Conservation (phyloP, 1,140 invertebrate genomes). For the Oncopodura yosiiana region DNA sequence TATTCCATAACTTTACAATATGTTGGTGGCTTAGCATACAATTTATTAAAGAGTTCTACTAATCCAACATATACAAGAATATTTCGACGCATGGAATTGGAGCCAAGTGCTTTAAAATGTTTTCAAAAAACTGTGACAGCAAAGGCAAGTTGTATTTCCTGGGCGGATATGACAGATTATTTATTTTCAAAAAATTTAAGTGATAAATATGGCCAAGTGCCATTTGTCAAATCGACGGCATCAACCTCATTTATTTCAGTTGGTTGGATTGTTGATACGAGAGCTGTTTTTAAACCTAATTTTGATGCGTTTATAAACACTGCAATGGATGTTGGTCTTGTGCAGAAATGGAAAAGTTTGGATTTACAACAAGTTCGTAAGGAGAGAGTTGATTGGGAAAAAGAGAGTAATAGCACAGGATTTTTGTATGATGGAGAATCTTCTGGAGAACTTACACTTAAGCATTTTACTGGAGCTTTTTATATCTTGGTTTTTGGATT, state of each 20-base stretch:
- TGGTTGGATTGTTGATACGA: slow-evolving; percentile 11
- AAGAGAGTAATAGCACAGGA: background rate
- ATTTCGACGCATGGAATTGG: slow-evolving; percentile 15
- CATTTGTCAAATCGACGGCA: slow-evolving; percentile 6
- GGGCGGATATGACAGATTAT: slow-evolving; percentile 12
- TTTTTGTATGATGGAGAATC: too few species aligned
- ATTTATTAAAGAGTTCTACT: slow-evolving; percentile 8
- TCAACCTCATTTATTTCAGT: slow-evolving; percentile 12
- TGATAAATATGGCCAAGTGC: slow-evolving; percentile 10
- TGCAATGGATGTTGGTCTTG: slow-evolving; percentile 13
- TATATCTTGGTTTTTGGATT: background rate
- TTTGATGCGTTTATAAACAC: slow-evolving; percentile 13
- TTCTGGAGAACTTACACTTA: background rate
- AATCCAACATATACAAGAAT: slow-evolving; percentile 23
- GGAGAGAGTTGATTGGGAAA: slow-evolving; percentile 12
- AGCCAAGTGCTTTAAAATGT: slow-evolving; percentile 10
- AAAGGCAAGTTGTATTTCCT: slow-evolving; percentile 16
- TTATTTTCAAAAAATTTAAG: slow-evolving; percentile 16
- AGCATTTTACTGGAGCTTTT: background rate
- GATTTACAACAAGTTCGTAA: slow-evolving; percentile 1
- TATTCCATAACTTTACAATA: too few species aligned
- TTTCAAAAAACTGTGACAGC: slow-evolving; percentile 9
- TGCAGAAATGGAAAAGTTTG: slow-evolving; percentile 6
- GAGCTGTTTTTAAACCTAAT: slow-evolving; percentile 8
- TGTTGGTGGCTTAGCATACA: slow-evolving; percentile 16